phyloP scores from a whole-genome alignment of 2,888 invertebrate genomes.

The Leptinotarsa juncta region DNA sequence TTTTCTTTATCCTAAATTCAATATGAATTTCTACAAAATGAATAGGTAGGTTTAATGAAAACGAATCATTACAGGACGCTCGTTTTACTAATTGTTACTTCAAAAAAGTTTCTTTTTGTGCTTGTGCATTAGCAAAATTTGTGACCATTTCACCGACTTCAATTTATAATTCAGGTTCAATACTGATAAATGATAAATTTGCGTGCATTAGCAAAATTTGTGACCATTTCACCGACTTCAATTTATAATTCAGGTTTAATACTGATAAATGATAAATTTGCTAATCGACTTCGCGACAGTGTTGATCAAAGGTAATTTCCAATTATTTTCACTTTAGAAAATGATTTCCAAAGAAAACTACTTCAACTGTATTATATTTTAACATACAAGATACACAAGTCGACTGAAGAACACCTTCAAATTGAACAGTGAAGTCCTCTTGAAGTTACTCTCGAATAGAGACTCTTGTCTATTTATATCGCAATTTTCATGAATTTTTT shows the following conservation, averaged over 20 bases:
- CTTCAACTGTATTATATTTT: no score
- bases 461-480: no score
- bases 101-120: neutral
- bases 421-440: no score
- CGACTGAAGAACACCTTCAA: no score
- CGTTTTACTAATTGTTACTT: neutral
- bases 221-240: neutral
- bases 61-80: neutral
- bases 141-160: neutral
- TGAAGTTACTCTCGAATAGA: no score
- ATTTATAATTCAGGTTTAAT: neutral
- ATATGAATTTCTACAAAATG: no score
- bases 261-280: neutral
- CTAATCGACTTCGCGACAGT: neutral
- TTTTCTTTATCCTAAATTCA: no score
- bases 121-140: neutral
- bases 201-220: neutral
- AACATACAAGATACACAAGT: no score
- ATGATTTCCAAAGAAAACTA: neutral
- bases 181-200: neutral
- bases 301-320: neutral
- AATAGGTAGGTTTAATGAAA: no score
- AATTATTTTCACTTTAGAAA: slow-evolving; percentile 3
- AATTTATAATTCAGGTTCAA: neutral
- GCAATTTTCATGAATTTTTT: no score